phyloP scores from a whole-genome alignment of 2,113 vertebrate genomes.

The sheep (Ovis aries) region DNA sequence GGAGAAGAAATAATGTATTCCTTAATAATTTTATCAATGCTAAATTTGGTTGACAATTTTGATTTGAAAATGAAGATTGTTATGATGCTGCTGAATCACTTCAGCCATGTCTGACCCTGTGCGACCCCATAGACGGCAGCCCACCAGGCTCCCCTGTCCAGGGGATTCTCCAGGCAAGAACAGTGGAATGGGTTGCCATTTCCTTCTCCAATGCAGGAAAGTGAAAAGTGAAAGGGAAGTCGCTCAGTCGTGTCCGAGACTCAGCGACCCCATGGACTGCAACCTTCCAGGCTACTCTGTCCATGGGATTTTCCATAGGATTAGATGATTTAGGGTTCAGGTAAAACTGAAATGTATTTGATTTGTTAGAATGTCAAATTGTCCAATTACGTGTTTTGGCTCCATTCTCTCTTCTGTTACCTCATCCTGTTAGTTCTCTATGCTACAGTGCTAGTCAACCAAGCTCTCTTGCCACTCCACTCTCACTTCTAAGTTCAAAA shows the following conservation, averaged over 20 bases:
- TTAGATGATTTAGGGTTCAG: background rate
- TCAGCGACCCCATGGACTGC: too few relatives aligned
- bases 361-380: background rate
- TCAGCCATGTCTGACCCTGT: fast-evolving
- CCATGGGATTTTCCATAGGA: background rate
- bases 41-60: background rate
- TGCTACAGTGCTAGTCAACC: background rate
- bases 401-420: background rate
- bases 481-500: background rate
- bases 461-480: background rate
- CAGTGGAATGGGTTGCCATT: too few relatives aligned
- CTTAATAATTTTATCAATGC: background rate
- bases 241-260: too few relatives aligned
- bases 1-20: background rate
- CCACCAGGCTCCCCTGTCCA: too few relatives aligned
- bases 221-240: too few relatives aligned
- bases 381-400: background rate
- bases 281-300: too few relatives aligned
- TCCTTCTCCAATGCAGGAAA: too few relatives aligned
- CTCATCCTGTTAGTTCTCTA: background rate
- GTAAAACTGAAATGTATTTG: background rate
- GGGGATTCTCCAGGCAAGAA: too few relatives aligned
- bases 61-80: background rate
- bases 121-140: too few relatives aligned
- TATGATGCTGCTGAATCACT: background rate